A percentile compares a stretch with the other conserved stretches of the same genome.
Evolutionary conservation across 2,888 invertebrate genomes (phyloP).

Genomic region (Drosophila histrio): DNA sequence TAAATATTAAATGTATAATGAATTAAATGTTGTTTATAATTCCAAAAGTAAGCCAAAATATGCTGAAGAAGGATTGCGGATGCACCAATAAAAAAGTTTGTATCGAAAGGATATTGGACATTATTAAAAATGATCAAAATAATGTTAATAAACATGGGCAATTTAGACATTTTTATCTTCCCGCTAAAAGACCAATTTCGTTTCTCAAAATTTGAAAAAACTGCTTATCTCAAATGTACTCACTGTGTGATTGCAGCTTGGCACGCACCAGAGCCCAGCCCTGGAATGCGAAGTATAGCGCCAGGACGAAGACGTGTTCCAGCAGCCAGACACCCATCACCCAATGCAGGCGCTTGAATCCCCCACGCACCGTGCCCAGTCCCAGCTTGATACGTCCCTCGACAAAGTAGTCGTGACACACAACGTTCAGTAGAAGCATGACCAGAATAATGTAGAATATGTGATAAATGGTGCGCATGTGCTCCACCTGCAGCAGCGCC

Average conservation of each 20-base stretch:
- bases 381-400: slow-evolving; percentile 85
- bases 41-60: too few species aligned
- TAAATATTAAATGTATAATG: too few species aligned
- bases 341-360: slow-evolving; percentile 87
- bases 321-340: slow-evolving; percentile 86
- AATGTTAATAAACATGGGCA: too few species aligned
- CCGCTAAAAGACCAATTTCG: too few species aligned
- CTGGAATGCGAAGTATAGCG: slow-evolving; percentile 84
- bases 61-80: too few species aligned
- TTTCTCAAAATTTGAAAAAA: too few species aligned
- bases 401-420: slow-evolving; percentile 89
- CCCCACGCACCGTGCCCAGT: slow-evolving; percentile 86
- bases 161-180: too few species aligned
- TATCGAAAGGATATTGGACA: too few species aligned
- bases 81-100: too few species aligned
- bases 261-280: slow-evolving; percentile 84
- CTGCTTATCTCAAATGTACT: slow-evolving; percentile 31
- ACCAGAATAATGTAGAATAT: slow-evolving; percentile 92
- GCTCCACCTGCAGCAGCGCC: slow-evolving; percentile 90
- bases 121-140: too few species aligned
- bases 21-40: too few species aligned
- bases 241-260: slow-evolving; percentile 67
- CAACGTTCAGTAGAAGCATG: slow-evolving; percentile 89
- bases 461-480: slow-evolving; percentile 93
- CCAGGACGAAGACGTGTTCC: slow-evolving; percentile 84